These are phyloP conservation scores for Acomys russatus DNA, from an alignment of 2,797 vertebrate genomes.

Conservation along the genomic window DNA sequence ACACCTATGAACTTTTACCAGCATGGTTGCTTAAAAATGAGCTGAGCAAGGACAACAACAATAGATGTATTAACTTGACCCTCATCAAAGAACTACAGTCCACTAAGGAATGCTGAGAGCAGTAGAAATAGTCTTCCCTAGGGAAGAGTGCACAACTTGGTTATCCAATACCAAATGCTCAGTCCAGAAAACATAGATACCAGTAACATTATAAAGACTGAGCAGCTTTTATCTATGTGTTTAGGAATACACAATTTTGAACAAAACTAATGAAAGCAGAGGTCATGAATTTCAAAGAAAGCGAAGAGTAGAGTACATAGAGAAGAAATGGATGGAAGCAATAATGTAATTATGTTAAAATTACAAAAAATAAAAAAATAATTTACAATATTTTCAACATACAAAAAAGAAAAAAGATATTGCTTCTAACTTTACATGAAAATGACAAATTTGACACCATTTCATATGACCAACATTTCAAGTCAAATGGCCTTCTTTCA, in stretches of 20 bases:
- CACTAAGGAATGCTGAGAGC: not conserved
- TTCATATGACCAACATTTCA: constrained; percentile 40
- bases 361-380: not conserved
- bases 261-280: not conserved
- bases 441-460: not conserved
- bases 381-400: not conserved
- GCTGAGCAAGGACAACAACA: not conserved
- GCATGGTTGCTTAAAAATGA: not conserved
- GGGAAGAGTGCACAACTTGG: not conserved
- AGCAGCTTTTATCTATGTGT: not conserved
- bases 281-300: not conserved
- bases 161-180: not conserved
- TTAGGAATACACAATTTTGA: not conserved
- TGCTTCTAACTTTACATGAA: not conserved
- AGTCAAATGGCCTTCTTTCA: constrained; percentile 32
- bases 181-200: not conserved
- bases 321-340: not conserved
- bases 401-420: not conserved
- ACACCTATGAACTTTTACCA: not conserved
- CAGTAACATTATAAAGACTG: not conserved
- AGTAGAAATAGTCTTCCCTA: not conserved
- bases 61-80: not conserved
- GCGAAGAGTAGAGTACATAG: not conserved
- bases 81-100: not conserved
- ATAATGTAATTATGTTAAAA: not conserved